Evolutionary conservation across 2,113 vertebrate genomes (phyloP).

Genomic region (Charina bottae): DNA sequence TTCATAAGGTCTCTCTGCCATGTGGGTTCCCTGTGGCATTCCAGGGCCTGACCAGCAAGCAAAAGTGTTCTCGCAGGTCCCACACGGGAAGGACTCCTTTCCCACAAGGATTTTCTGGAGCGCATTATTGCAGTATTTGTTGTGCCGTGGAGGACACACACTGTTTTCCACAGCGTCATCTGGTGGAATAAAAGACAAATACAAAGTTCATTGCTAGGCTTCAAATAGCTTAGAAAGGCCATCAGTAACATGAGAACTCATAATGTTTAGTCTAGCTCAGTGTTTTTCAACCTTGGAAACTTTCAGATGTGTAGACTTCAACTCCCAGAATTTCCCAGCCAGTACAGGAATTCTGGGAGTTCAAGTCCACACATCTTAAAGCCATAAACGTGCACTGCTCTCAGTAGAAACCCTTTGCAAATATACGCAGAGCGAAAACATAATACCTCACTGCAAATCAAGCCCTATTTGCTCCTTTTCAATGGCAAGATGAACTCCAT

Average conservation of each 20-base stretch:
- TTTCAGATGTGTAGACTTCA: not conserved
- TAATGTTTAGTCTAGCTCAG: not conserved
- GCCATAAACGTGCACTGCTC: too few species aligned
- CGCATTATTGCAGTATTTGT: conserved; percentile 49
- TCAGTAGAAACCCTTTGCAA: too few species aligned
- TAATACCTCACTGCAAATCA: not conserved
- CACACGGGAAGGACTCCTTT: conserved; percentile 63
- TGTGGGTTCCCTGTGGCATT: conserved; percentile 50
- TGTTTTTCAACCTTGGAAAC: not conserved
- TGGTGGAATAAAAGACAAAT: conserved; percentile 9
- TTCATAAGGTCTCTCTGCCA: not conserved
- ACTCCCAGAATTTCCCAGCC: not conserved
- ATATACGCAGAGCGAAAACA: too few species aligned
- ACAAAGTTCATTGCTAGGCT: not conserved
- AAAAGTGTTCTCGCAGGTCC: conserved; percentile 60
- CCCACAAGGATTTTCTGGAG: conserved; percentile 53
- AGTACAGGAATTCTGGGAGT: not conserved
- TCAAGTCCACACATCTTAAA: too few species aligned
- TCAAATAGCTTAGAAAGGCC: not conserved
- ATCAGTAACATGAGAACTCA: not conserved
- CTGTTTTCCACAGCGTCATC: not conserved
- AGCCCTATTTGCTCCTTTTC: not conserved
- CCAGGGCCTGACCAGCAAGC: conserved; percentile 49
- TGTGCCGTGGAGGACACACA: conserved; percentile 21
- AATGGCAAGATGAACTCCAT: not conserved